Conservation (phyloP, 2,888 invertebrate genomes). For the Meloe dianella region DNA sequence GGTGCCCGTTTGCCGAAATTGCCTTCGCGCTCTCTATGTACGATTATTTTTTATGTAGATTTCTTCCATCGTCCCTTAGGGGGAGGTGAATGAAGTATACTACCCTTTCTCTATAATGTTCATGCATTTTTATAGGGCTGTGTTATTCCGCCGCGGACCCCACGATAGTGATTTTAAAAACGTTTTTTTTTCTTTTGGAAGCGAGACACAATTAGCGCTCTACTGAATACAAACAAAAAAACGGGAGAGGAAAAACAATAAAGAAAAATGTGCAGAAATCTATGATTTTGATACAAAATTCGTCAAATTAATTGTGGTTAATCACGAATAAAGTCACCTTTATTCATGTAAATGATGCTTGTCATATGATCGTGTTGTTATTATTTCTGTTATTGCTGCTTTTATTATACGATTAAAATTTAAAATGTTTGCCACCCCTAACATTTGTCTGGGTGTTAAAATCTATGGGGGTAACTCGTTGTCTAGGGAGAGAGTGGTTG, state of each 20-base stretch:
- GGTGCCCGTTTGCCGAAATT: conserved; percentile 61
- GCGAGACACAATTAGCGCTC: not conserved
- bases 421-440: conserved; percentile 14
- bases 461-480: conserved; percentile 50
- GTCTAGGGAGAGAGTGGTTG: conserved; percentile 69
- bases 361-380: not conserved
- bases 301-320: no score
- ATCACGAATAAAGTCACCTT: no score
- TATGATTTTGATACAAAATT: no score
- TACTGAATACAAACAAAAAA: conserved; percentile 1
- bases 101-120: conserved; percentile 51
- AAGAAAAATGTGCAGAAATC: not conserved
- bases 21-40: conserved; percentile 55
- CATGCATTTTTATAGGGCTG: conserved; percentile 49
- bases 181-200: no score
- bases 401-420: not conserved
- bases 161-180: conserved; percentile 17
- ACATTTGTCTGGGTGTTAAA: conserved; percentile 33
- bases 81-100: conserved; percentile 46
- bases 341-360: not conserved
- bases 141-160: conserved; percentile 8
- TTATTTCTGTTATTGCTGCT: not conserved
- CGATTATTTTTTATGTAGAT: conserved; percentile 60
- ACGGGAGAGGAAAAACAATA: not conserved
- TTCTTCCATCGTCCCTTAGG: conserved; percentile 38